phyloP scores from a whole-genome alignment of 2,113 vertebrate species.

The Nipponia nippon region DNA sequence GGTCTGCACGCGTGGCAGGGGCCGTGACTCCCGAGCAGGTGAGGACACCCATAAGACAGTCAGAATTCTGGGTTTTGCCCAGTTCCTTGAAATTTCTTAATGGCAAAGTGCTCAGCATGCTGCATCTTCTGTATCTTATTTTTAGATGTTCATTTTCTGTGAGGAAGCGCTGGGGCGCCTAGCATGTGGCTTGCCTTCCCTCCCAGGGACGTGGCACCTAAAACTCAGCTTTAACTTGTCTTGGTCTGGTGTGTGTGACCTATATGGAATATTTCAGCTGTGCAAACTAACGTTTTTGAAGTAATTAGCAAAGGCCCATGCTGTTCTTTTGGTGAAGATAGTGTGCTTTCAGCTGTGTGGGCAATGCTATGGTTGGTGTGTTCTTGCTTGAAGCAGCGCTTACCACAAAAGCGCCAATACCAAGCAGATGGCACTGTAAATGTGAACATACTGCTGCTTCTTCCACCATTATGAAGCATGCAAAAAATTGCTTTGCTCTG shows the following conservation, averaged over 20 bases:
- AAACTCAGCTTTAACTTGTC: not conserved
- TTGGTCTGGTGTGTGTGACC: accelerated
- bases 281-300: accelerated
- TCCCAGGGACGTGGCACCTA: accelerated
- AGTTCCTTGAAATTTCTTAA: accelerated
- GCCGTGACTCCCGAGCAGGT: not conserved
- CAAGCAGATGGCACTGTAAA: not conserved
- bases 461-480: accelerated
- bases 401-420: accelerated
- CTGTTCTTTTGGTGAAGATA: not conserved
- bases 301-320: accelerated
- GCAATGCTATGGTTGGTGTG: accelerated
- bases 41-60: accelerated
- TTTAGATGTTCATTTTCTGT: accelerated
- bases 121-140: accelerated
- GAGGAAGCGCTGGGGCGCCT: accelerated
- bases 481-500: accelerated
- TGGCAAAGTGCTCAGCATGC: not conserved
- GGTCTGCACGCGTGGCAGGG: accelerated
- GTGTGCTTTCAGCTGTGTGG: not conserved
- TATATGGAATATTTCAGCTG: accelerated
- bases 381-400: accelerated
- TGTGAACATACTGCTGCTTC: not conserved
- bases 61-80: not conserved
- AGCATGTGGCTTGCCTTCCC: accelerated